phyloP scores from a whole-genome alignment of 2,888 invertebrate species.

The Chrysolina haemoptera region DNA sequence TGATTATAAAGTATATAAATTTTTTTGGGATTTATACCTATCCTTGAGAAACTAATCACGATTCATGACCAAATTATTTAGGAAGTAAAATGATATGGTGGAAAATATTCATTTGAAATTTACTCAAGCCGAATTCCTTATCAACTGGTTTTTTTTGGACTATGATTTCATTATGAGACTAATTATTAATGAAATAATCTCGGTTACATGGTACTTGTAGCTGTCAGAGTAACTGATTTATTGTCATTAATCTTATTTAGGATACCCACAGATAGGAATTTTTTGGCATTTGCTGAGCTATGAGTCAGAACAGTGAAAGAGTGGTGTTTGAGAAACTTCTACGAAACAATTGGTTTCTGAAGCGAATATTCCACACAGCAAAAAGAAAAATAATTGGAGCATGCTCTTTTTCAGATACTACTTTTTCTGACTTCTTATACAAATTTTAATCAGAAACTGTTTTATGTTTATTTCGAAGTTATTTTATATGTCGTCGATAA shows the following conservation, averaged over 20 bases:
- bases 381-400: too few species aligned
- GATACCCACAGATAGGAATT: slow-evolving; percentile 8
- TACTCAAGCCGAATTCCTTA: neutral
- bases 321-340: neutral
- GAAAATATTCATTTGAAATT: neutral
- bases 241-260: slow-evolving; percentile 19
- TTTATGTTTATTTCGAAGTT: slow-evolving; percentile 32
- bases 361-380: too few species aligned
- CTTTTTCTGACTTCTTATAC: neutral
- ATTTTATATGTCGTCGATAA: slow-evolving; percentile 44
- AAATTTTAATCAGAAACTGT: neutral
- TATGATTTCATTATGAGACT: slow-evolving; percentile 47
- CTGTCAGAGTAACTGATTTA: slow-evolving; percentile 47
- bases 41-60: too few species aligned
- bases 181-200: slow-evolving; percentile 54
- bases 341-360: neutral
- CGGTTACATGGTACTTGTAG: slow-evolving; percentile 55
- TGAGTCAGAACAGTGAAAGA: neutral
- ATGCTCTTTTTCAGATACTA: too few species aligned
- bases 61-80: neutral
- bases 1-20: too few species aligned
- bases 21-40: too few species aligned
- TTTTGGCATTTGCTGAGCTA: slow-evolving; percentile 44
- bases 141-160: slow-evolving; percentile 26
- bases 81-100: neutral